Percentiles rank a stretch among this genome's conserved stretches.
Conservation (phyloP, 1,140 invertebrate genomes). For the Pseudomyrmex gracilis region DNA sequence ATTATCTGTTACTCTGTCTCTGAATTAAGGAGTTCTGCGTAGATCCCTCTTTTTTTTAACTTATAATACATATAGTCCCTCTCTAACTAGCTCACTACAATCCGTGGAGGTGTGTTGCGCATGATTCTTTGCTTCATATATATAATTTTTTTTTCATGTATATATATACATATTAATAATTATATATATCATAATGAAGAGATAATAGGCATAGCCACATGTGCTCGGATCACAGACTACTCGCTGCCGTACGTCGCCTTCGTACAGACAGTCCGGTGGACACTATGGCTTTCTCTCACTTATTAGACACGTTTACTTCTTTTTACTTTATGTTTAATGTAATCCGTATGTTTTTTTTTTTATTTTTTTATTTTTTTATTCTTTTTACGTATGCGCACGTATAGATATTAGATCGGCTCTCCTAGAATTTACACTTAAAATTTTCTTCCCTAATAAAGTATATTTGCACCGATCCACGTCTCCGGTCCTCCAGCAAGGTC, state of each 20-base stretch:
- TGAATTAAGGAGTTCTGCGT: constrained; percentile 49
- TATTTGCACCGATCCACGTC: constrained; percentile 60
- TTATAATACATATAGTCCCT: constrained; percentile 79
- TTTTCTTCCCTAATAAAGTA: constrained; percentile 40
- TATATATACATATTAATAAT: constrained; percentile 80
- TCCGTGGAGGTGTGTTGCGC: constrained; percentile 75
- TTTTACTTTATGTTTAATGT: constrained; percentile 58
- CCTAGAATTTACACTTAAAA: constrained; percentile 61
- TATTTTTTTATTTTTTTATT: too few species aligned
- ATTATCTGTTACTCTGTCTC: constrained; percentile 72
- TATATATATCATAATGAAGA: constrained; percentile 83
- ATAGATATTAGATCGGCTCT: constrained; percentile 68
- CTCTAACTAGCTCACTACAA: constrained; percentile 80
- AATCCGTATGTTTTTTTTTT: constrained; percentile 37
- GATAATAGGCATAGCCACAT: constrained; percentile 85
- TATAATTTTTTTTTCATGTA: constrained; percentile 72
- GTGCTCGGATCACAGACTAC: constrained; percentile 85
- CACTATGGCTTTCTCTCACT: constrained; percentile 84
- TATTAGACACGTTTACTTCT: constrained; percentile 67
- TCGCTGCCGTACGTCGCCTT: constrained; percentile 81
- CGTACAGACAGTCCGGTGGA: constrained; percentile 84
- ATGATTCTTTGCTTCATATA: constrained; percentile 78
- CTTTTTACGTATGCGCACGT: constrained; percentile 69
- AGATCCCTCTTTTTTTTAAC: constrained; percentile 48
- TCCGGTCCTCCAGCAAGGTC: constrained; percentile 62